Evolutionary conservation across 2,888 invertebrate genomes (phyloP), one percentile per base, ranked within the genome.

Genomic region (Camptogramma bilineatum): DNA sequence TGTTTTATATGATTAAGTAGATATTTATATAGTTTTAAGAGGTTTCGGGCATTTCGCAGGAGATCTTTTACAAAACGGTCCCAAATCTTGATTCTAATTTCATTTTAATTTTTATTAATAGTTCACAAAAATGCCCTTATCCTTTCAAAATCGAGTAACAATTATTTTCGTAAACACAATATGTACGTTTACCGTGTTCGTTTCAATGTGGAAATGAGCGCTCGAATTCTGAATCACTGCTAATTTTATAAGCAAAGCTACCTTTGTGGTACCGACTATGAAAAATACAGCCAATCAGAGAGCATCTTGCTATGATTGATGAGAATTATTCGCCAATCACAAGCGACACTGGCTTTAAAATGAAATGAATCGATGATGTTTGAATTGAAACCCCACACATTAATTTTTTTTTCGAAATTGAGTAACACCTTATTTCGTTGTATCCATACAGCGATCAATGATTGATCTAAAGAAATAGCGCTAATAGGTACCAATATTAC

Each of bases 121-220:
- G 10, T 28, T 46, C 10, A 47, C 47, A 34, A 51, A 54, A 54
- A 51, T 46, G 53, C 51, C 58, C 34, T 50, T 34, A 31, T 39
- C 51, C 51, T 50, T 55, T 8, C 4, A 42, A 53, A 58, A 58
- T 31, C 51, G 19, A 52, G 18, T 24, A 17, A 24, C 17, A 39
- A 39, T 5, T 39, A 42, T 39, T 24, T 28, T 21, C 28, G 42
- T 52, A 46, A 51, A 46, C 34, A 51, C 51, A 42, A 63, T 50
- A 66, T 58, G 42, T 51, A 54, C 16, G 31, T 42, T 56, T 62
- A 62, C 52, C 62, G 60, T 63, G 57, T 66, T 59, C 55, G 59
- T 66, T 62, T 48, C 44, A 46, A 28, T 56, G 39, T 44, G 10
- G 39, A 47, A 42, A 55, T 66, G 8, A 10, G 10, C 44, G 52